Conservation (phyloP, 1,140 invertebrate species). For the Bombus vancouverensis region DNA sequence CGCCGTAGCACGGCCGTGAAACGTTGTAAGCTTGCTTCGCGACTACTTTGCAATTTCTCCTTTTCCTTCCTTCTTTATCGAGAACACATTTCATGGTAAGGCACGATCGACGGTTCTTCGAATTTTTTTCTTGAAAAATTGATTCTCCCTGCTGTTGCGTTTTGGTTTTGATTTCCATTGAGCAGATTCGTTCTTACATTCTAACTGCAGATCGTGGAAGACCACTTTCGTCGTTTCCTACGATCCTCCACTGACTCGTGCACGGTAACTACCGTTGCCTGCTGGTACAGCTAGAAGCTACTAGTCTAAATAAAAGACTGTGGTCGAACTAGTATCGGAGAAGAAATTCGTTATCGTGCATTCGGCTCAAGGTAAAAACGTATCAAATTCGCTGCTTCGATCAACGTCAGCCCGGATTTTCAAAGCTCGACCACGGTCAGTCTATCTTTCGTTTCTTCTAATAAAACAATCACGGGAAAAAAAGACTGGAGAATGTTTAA, state of each 20-base stretch:
- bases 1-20: neutral
- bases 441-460: neutral
- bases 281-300: neutral
- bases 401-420: neutral
- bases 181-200: constrained; percentile 21
- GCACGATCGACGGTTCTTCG: neutral
- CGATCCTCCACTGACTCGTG: neutral
- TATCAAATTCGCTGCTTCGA: constrained; percentile 17
- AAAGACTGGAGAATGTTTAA: neutral
- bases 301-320: neutral
- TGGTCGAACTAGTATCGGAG: neutral
- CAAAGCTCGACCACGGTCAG: neutral
- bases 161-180: constrained; percentile 36
- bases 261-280: constrained; percentile 6
- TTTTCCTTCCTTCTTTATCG: no score
- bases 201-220: neutral
- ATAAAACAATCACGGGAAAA: neutral
- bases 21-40: no score
- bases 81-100: neutral
- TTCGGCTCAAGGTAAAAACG: constrained; percentile 17
- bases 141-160: neutral
- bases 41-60: neutral
- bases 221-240: neutral
- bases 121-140: neutral
- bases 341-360: neutral